These are phyloP conservation scores for Wiebesia pumilae DNA, from an alignment of 1,140 invertebrate genomes.

Conservation along the genomic window DNA sequence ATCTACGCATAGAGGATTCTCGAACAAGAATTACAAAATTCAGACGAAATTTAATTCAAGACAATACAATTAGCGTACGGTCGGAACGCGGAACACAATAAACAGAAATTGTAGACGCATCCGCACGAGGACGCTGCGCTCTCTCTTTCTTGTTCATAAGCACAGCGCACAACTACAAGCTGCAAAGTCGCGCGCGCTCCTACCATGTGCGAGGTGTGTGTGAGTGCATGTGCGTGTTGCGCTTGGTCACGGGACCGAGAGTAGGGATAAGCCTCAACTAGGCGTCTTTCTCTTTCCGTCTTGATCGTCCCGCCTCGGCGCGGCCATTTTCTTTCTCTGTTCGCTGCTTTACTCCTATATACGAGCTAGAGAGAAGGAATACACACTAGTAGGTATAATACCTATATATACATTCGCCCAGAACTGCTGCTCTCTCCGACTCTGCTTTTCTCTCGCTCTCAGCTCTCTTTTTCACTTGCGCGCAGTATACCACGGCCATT, in stretches of 20 bases:
- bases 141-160: neutral
- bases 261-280: constrained; percentile 12
- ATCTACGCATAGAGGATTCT: neutral
- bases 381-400: constrained; percentile 32
- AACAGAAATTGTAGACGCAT: neutral
- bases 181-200: neutral
- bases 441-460: constrained; percentile 8
- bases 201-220: neutral
- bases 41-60: neutral
- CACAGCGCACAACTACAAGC: neutral
- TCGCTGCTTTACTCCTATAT: constrained; percentile 10
- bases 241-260: constrained; percentile 2
- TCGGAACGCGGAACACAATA: neutral
- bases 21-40: neutral
- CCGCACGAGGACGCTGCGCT: neutral
- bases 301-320: constrained; percentile 21
- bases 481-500: constrained; percentile 16
- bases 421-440: neutral
- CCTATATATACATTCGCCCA: constrained; percentile 14
- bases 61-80: neutral
- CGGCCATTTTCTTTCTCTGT: constrained; percentile 54
- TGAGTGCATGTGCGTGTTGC: neutral
- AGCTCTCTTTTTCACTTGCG: constrained; percentile 24
- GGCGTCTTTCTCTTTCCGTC: constrained; percentile 26
- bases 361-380: neutral